A percentile compares a stretch with the other conserved stretches of the same genome.
Evolutionary conservation across 2,797 vertebrate genomes (phyloP).

Genomic region (Gouania willdenowi): DNA sequence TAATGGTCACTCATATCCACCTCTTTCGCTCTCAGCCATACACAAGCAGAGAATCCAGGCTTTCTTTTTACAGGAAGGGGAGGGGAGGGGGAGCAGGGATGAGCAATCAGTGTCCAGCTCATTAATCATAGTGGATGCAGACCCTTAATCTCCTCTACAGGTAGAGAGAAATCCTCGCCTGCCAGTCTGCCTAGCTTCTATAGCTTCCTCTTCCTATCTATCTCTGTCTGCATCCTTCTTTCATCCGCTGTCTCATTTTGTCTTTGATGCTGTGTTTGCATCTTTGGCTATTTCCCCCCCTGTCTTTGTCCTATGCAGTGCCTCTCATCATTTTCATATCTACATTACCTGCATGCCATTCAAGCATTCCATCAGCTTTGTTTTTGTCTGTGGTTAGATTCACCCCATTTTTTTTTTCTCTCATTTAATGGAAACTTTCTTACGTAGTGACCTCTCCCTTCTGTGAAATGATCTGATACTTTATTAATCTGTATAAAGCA

Average conservation of each 20-base stretch:
- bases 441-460: conserved; percentile 6
- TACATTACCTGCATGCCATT: conserved; percentile 13
- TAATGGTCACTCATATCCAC: conserved; percentile 8
- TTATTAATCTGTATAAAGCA: conserved; percentile 11
- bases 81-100: conserved; percentile 47
- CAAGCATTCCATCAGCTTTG: conserved; percentile 15
- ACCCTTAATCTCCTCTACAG: conserved; percentile 68
- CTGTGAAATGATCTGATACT: no score
- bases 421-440: conserved; percentile 8
- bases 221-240: conserved; percentile 6
- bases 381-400: conserved; percentile 4
- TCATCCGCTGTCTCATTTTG: conserved; percentile 28
- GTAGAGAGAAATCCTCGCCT: conserved; percentile 45
- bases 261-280: conserved; percentile 35
- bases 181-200: conserved; percentile 25
- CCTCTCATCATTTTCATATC: conserved; percentile 12
- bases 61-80: conserved; percentile 35
- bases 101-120: conserved; percentile 65
- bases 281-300: conserved; percentile 25
- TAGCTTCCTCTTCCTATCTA: conserved; percentile 10
- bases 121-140: conserved; percentile 70
- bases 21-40: background rate
- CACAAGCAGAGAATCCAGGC: conserved; percentile 5
- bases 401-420: background rate
- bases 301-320: conserved; percentile 10